Evolutionary conservation across 2,888 invertebrate species (phyloP).

Genomic region (Agrypnus murinus): DNA sequence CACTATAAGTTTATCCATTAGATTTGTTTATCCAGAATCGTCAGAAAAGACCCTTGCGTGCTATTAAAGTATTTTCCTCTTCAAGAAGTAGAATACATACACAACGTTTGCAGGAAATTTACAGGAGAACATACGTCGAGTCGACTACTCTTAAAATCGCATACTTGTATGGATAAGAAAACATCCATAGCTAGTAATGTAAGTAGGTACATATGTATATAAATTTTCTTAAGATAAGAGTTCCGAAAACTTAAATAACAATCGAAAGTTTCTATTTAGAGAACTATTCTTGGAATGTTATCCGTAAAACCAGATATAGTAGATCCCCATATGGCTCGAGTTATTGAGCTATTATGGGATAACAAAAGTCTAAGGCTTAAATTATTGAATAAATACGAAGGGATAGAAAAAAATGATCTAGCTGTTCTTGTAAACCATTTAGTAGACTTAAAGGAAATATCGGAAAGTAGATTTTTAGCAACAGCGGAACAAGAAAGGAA

Average conservation of each 20-base stretch:
- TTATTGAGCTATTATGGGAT: slow-evolving; percentile 23
- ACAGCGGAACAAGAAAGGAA: slow-evolving; percentile 73
- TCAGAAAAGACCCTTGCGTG: background rate
- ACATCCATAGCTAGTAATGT: too few relatives aligned
- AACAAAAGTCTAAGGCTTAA: background rate
- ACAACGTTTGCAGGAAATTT: slow-evolving; percentile 48
- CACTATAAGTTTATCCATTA: background rate
- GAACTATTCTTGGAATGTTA: too few relatives aligned
- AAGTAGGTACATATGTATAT: too few relatives aligned
- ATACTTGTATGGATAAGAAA: too few relatives aligned
- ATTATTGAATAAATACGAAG: background rate
- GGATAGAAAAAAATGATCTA: background rate
- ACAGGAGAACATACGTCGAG: background rate
- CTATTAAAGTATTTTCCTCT: background rate
- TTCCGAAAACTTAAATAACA: too few relatives aligned
- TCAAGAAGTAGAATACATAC: slow-evolving; percentile 49
- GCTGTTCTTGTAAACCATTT: slow-evolving; percentile 56
- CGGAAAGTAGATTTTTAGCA: slow-evolving; percentile 70
- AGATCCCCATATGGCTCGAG: slow-evolving; percentile 28
- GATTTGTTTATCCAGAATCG: slow-evolving; percentile 1
- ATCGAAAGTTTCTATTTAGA: too few relatives aligned
- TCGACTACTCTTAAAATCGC: too few relatives aligned
- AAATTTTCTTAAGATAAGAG: too few relatives aligned
- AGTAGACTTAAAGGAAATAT: slow-evolving; percentile 69
- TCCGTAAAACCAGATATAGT: background rate